Evolutionary conservation across 2,888 invertebrate genomes (phyloP), one percentile per base, ranked within the genome.

Genomic region (Drosophila kanekoi): DNA sequence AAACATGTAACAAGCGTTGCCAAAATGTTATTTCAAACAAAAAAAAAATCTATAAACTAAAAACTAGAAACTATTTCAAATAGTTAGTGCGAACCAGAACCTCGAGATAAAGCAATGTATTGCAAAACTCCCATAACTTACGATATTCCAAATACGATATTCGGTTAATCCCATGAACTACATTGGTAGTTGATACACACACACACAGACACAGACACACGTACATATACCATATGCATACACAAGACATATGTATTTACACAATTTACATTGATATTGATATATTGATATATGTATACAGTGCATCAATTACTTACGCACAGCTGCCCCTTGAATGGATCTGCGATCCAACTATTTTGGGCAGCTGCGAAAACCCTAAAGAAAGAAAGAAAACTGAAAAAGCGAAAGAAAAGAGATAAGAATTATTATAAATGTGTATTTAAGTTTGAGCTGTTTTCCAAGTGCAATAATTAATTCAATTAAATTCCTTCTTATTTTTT

Each of bases 1-100:
- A 75, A 74, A 76, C 60, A 68, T 72, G 72, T 74, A 83, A 83
- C 86, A 83, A 81, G 65, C 86, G 89, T 90, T 88, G 89, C 89
- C 89, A 90, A 90, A 90, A 82, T 85, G 72, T 61, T 51, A 51
- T 51, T 51, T 51, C 51, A 51, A 51, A 51, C 49, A 90, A 65
- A 77, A 66, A 56, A 65, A 66, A 56, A 65, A 53, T 28, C 28
- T 28, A 28, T 47, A 51, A 56, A 57, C 37, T 49, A 69, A 43
- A 57, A 66, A 67, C 18, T 35, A 53, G 44, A 43, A 72, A 66
- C 75, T 80, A 82, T 82, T 80, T 20, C 37, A 83, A 84, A 81
- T 77, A 81, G 81, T 79, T 77, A 81, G 79, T 79, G 28, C 52
- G 62, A 64, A 73, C 43, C 73, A 61, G 72, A 77, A 77, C 77